Conservation (phyloP, 92 coral and sea anemone species). For the Parazoanthus darwini region DNA sequence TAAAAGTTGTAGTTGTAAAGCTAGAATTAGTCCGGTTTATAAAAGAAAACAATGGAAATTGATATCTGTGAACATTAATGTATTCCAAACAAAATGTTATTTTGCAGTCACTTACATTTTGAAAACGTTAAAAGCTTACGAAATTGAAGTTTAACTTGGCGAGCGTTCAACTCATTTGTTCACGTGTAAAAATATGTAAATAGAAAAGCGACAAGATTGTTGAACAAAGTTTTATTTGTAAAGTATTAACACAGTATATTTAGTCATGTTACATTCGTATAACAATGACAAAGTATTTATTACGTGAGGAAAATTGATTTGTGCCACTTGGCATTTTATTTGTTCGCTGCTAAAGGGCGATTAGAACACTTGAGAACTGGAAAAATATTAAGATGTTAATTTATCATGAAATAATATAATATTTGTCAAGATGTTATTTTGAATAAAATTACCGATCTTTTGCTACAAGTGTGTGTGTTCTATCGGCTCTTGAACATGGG, state of each 20-base stretch:
- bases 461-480: constrained; percentile 10
- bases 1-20: no score
- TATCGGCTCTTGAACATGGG: not conserved
- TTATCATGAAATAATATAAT: not conserved
- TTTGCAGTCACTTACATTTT: not conserved
- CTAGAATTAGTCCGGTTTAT: no score
- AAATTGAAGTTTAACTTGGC: not conserved
- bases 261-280: not conserved
- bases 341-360: not conserved
- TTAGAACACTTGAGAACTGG: constrained; percentile 1
- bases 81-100: not conserved
- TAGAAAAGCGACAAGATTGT: constrained; percentile 17
- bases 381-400: constrained; percentile 8
- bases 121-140: not conserved
- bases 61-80: not conserved
- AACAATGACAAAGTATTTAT: constrained; percentile 30
- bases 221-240: not conserved
- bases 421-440: constrained; percentile 31
- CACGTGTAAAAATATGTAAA: constrained; percentile 27
- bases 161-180: not conserved
- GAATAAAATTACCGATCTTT: constrained; percentile 33
- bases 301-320: not conserved
- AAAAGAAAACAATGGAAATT: not conserved
- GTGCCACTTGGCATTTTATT: constrained; percentile 29
- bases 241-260: not conserved